phyloP scores from a whole-genome alignment of 2,797 vertebrate species.

The Numenius phaeopus region DNA sequence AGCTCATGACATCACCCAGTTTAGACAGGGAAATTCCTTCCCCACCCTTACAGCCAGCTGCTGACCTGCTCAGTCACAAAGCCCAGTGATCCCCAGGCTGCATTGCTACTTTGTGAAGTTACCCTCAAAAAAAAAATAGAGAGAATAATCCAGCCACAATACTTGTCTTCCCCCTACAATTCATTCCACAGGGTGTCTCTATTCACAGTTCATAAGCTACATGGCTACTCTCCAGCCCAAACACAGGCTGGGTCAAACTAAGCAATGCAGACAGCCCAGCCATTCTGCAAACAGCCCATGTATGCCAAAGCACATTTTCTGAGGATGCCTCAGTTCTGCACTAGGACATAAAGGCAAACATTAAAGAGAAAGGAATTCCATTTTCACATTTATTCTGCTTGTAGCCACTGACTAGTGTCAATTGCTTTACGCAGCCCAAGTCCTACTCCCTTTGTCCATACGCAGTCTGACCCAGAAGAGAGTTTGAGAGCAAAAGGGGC shows the following conservation, averaged over 20 bases:
- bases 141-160: background rate
- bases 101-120: background rate
- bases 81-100: background rate
- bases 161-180: background rate
- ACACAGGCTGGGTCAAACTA: slow-evolving; percentile 66
- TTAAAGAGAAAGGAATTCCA: background rate
- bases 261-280: slow-evolving; percentile 46
- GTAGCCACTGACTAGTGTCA: background rate
- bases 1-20: background rate
- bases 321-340: slow-evolving; percentile 17
- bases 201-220: slow-evolving; percentile 53
- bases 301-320: slow-evolving; percentile 60
- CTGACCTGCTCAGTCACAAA: background rate
- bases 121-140: background rate
- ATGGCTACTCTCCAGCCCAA: slow-evolving; percentile 63
- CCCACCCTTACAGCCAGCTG: background rate
- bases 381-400: background rate
- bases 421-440: background rate
- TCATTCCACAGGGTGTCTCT: slow-evolving; percentile 41
- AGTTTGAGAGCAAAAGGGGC: background rate
- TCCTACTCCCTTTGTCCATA: background rate
- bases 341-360: background rate
- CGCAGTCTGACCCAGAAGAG: background rate
- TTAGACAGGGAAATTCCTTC: slow-evolving; percentile 21
- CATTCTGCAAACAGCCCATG: slow-evolving; percentile 25